Evolutionary conservation across 2,888 invertebrate genomes (phyloP).

Genomic region (Platynereis dumerilii): DNA sequence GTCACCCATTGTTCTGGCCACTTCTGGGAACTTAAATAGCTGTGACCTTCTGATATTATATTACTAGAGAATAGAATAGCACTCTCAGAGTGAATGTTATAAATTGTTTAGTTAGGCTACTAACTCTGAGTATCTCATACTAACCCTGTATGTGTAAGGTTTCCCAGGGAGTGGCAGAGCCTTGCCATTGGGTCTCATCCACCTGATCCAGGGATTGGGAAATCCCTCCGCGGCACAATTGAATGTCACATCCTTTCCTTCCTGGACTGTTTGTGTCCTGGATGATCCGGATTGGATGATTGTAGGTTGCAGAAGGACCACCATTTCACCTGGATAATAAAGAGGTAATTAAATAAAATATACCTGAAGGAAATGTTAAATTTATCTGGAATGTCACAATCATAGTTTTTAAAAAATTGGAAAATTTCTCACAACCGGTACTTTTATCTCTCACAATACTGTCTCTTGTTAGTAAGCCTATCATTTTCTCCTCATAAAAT

Average conservation of each 20-base stretch:
- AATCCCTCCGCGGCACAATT: slow-evolving; percentile 55
- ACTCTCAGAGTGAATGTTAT: too few relatives aligned
- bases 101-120: too few relatives aligned
- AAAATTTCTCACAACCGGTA: too few relatives aligned
- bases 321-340: slow-evolving; percentile 3
- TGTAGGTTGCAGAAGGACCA: slow-evolving; percentile 51
- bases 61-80: too few relatives aligned
- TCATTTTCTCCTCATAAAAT: too few relatives aligned
- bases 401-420: too few relatives aligned
- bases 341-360: background rate
- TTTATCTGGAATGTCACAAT: background rate
- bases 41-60: too few relatives aligned
- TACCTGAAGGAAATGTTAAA: background rate
- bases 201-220: slow-evolving; percentile 60
- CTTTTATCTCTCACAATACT: too few relatives aligned
- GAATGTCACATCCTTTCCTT: slow-evolving; percentile 44
- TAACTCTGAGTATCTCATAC: too few relatives aligned
- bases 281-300: slow-evolving; percentile 46
- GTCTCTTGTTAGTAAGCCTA: too few relatives aligned
- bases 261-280: slow-evolving; percentile 47
- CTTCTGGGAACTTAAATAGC: too few relatives aligned
- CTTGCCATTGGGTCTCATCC: slow-evolving; percentile 57
- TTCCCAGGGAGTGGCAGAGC: slow-evolving; percentile 43
- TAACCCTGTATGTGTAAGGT: background rate
- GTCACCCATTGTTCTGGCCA: too few relatives aligned